A percentile compares a stretch with the other conserved stretches of the same genome.
Evolutionary conservation across 1,140 invertebrate species (phyloP).

Genomic region (Drosophila asahinai): DNA sequence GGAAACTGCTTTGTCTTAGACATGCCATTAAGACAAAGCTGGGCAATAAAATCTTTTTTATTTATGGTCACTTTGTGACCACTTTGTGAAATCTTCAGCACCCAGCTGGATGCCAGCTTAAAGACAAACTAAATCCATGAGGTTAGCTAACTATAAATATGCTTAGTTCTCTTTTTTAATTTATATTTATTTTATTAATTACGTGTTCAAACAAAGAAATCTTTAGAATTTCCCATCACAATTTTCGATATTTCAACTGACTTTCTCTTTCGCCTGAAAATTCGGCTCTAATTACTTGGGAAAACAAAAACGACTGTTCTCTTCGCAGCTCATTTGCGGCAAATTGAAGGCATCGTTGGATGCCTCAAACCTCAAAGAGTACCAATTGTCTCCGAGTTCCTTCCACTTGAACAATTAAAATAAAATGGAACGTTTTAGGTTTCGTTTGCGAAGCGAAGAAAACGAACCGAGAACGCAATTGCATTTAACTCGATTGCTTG

Average conservation of each 20-base stretch:
- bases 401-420: conserved; percentile 40
- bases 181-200: conserved; percentile 1
- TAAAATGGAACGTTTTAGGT: conserved; percentile 37
- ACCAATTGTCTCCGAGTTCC: conserved; percentile 30
- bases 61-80: conserved; percentile 1
- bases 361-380: conserved; percentile 13
- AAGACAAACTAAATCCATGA: not conserved
- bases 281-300: conserved; percentile 28
- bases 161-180: not conserved
- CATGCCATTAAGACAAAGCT: conserved; percentile 16
- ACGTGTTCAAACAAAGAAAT: too few relatives aligned
- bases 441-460: conserved; percentile 11
- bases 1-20: conserved; percentile 5
- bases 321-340: conserved; percentile 38
- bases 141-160: not conserved
- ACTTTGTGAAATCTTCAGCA: not conserved
- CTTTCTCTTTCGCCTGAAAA: conserved; percentile 3
- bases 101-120: not conserved
- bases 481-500: conserved; percentile 50
- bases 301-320: conserved; percentile 8
- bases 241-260: not conserved
- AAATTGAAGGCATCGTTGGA: conserved; percentile 24
- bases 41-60: conserved; percentile 3
- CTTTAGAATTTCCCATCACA: not conserved
- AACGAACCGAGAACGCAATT: conserved; percentile 19